These are phyloP conservation scores for Gorsachius goisagi DNA, from an alignment of 2,113 vertebrate genomes.

Conservation along the genomic window DNA sequence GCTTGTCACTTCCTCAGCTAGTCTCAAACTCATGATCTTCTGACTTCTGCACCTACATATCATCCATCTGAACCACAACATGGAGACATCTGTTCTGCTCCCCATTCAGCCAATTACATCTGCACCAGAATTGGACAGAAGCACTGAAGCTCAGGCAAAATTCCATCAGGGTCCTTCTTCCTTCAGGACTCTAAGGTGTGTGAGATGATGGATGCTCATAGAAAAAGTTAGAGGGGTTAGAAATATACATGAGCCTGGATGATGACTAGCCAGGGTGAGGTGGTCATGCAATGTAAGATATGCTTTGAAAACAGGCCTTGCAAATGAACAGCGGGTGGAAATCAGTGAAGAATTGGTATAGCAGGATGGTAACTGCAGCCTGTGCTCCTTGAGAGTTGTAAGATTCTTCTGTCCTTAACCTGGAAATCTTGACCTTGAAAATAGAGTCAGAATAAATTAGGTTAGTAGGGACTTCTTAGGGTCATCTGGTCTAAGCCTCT, in stretches of 20 bases:
- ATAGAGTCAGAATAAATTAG: neutral
- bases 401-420: neutral
- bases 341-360: neutral
- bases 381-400: neutral
- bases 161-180: neutral
- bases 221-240: neutral
- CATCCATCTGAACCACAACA: neutral
- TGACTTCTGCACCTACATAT: neutral
- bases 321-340: neutral
- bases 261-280: neutral
- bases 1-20: neutral
- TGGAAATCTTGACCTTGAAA: slow-evolving; percentile 41
- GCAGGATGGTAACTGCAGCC: neutral
- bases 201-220: neutral
- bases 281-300: neutral
- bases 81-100: neutral
- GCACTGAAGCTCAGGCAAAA: neutral
- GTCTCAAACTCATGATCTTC: neutral
- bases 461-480: neutral
- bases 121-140: neutral
- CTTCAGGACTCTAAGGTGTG: neutral
- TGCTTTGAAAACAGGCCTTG: neutral
- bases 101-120: neutral
- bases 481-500: neutral
- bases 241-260: neutral